Percentiles rank a stretch among this genome's conserved stretches.
phyloP scores from a whole-genome alignment of 2,888 invertebrate species.

The Graphium colonna region DNA sequence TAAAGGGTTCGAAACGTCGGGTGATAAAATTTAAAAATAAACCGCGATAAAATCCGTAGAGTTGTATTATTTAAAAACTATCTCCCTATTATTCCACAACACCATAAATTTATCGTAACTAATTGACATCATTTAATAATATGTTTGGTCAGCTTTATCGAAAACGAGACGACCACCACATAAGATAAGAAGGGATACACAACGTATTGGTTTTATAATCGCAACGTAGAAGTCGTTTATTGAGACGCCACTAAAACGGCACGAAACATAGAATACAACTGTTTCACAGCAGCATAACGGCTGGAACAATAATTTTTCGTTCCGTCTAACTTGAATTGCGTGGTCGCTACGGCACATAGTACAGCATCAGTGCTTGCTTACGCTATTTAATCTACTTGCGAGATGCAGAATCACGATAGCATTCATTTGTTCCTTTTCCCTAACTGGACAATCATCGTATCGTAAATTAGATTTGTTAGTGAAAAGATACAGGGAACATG shows the following conservation, averaged over 20 bases:
- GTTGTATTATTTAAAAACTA: no score
- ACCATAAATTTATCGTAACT: neutral
- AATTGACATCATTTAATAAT: neutral
- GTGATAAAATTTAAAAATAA: no score
- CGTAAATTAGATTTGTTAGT: constrained; percentile 4
- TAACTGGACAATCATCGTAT: constrained; percentile 6
- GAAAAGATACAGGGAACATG: neutral
- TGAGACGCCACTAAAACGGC: constrained; percentile 41
- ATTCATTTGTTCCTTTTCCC: neutral
- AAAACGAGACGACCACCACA: constrained; percentile 54
- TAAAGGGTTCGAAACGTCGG: no score
- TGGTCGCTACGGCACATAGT: constrained; percentile 15
- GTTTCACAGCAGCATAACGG: constrained; percentile 27
- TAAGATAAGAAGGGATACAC: no score
- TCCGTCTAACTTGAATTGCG: constrained; percentile 17
- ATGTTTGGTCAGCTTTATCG: constrained; percentile 1
- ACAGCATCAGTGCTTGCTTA: constrained; percentile 12
- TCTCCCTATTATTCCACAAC: no score
- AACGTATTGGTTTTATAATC: constrained; percentile 55
- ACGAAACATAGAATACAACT: constrained; percentile 44
- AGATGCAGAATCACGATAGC: constrained; percentile 10
- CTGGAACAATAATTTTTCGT: constrained; percentile 28
- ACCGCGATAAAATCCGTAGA: no score
- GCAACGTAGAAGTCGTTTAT: constrained; percentile 41
- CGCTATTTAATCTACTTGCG: constrained; percentile 15